Conservation (phyloP, 2,888 invertebrate genomes). For the Napeogenes sylphis region DNA sequence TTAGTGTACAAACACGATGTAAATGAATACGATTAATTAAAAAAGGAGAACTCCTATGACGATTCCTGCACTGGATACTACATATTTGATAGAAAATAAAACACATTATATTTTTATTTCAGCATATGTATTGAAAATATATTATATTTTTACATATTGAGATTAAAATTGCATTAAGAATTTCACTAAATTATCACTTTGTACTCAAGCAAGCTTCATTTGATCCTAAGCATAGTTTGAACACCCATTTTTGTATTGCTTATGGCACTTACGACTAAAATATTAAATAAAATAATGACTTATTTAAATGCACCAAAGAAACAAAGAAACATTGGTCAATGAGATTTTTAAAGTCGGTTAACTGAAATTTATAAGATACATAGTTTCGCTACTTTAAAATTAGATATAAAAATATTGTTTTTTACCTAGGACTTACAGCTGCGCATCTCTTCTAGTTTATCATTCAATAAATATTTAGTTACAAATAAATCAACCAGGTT, state of each 20-base stretch:
- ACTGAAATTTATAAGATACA: too few relatives aligned
- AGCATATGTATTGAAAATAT: slow-evolving; percentile 65
- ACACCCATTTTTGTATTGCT: slow-evolving; percentile 30
- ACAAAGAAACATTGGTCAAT: too few relatives aligned
- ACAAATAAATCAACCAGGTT: slow-evolving; percentile 26
- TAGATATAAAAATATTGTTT: slow-evolving; percentile 4
- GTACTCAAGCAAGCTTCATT: slow-evolving; percentile 57
- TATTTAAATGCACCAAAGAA: too few relatives aligned
- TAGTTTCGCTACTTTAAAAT: slow-evolving; percentile 3
- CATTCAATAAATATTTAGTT: slow-evolving; percentile 6
- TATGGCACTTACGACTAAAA: slow-evolving; percentile 36
- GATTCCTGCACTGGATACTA: too few relatives aligned
- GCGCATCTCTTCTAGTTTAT: too few relatives aligned
- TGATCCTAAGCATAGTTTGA: slow-evolving; percentile 28
- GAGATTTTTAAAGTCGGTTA: too few relatives aligned
- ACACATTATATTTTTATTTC: slow-evolving; percentile 43
- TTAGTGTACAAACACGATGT: too few relatives aligned
- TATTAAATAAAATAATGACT: too few relatives aligned
- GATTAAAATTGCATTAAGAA: slow-evolving; percentile 46
- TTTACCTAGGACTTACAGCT: not conserved
- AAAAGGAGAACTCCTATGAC: too few relatives aligned
- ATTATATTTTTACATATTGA: slow-evolving; percentile 49
- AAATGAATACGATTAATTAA: too few relatives aligned
- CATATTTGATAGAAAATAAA: slow-evolving; percentile 12
- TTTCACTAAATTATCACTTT: slow-evolving; percentile 48